A percentile compares a stretch with the other conserved stretches of the same genome.
Conservation (phyloP, 2,888 invertebrate species). For the Eretmocerus hayati region DNA sequence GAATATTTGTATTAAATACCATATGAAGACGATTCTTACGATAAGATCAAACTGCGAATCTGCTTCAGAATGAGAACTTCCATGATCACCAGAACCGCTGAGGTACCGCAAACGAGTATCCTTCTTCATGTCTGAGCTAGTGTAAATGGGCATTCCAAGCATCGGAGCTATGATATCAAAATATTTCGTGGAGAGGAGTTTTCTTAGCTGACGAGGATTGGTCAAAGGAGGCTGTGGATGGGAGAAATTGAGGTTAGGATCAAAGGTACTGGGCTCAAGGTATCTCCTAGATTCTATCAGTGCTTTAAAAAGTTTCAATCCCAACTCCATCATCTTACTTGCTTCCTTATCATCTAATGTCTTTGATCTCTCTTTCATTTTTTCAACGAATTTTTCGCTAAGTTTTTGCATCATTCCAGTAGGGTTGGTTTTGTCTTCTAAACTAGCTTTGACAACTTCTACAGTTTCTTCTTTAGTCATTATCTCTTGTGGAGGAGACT, state of each 20-base stretch:
- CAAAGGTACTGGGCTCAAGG: slow-evolving; percentile 27
- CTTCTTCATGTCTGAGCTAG: too few species aligned
- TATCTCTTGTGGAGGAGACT: slow-evolving; percentile 7
- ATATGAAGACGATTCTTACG: too few species aligned
- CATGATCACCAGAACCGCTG: too few species aligned
- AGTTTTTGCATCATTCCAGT: slow-evolving; percentile 26
- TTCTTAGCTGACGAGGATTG: slow-evolving; percentile 32
- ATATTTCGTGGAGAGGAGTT: slow-evolving; percentile 31
- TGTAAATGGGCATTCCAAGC: slow-evolving; percentile 36
- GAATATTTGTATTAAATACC: too few species aligned
- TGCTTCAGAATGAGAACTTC: too few species aligned
- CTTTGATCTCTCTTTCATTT: slow-evolving; percentile 8
- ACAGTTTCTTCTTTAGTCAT: slow-evolving; percentile 8
- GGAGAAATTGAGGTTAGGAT: slow-evolving; percentile 33
- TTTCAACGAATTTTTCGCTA: slow-evolving; percentile 28
- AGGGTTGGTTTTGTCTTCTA: not conserved
- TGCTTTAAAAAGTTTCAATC: slow-evolving; percentile 31
- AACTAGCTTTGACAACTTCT: not conserved
- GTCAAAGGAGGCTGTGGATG: slow-evolving; percentile 33
- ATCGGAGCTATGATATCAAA: slow-evolving; percentile 37
- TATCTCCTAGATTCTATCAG: slow-evolving; percentile 37
- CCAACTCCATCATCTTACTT: slow-evolving; percentile 21
- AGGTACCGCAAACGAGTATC: too few species aligned
- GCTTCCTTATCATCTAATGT: slow-evolving; percentile 7
- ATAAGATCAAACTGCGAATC: too few species aligned